phyloP scores from a whole-genome alignment of 2,888 invertebrate genomes.

The Lissonota sp. region DNA sequence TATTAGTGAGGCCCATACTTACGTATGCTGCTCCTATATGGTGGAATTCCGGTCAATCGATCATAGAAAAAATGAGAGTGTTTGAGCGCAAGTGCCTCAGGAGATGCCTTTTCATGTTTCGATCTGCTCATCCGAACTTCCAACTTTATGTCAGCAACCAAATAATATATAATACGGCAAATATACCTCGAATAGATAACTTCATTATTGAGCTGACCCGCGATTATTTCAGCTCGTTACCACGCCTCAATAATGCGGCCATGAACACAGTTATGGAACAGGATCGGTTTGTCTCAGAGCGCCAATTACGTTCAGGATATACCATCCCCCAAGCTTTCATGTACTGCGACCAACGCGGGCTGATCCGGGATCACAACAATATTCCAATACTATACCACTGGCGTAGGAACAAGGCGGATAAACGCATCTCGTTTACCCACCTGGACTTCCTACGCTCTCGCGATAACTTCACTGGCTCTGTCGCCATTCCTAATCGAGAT shows the following conservation, averaged over 20 bases:
- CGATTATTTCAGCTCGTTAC: no score
- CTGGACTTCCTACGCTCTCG: no score
- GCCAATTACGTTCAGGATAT: neutral
- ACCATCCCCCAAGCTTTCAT: neutral
- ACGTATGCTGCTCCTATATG: neutral
- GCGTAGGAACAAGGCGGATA: no score
- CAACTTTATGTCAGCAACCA: neutral
- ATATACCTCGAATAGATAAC: neutral
- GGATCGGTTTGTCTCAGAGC: neutral
- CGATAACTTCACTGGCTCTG: no score
- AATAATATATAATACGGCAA: neutral
- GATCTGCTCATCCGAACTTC: neutral
- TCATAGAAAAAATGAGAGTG: neutral
- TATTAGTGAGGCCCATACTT: neutral
- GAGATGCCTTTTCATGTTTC: neutral
- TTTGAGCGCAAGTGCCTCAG: conserved; percentile 1
- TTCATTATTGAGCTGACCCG: neutral
- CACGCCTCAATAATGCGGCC: no score
- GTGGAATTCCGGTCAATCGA: neutral
- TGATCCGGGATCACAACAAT: no score
- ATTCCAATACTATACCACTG: no score
- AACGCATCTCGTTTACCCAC: no score
- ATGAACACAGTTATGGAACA: neutral
- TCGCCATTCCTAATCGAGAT: no score
- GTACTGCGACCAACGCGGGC: neutral